Conservation (phyloP, 2,113 vertebrate species). For the Cariama cristata region DNA sequence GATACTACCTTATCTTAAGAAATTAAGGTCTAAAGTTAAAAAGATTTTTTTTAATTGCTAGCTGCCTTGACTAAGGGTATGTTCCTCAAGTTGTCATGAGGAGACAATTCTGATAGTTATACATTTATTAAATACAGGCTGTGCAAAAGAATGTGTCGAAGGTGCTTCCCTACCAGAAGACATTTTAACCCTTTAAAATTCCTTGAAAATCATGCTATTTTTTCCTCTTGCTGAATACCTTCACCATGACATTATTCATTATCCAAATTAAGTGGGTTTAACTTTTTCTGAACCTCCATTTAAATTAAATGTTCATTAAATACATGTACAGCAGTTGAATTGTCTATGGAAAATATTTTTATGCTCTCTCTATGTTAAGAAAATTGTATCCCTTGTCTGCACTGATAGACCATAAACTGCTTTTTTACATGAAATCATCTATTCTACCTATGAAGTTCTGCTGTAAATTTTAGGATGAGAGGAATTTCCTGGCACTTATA, state of each 20-base stretch:
- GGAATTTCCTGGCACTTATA: background rate
- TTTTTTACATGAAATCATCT: background rate
- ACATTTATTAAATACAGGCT: background rate
- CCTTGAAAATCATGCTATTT: background rate
- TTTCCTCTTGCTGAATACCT: background rate
- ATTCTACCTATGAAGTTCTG: background rate
- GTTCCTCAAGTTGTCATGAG: background rate
- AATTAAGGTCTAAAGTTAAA: background rate
- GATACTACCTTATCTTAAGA: background rate
- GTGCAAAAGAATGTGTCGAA: background rate
- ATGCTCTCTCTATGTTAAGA: background rate
- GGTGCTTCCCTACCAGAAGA: background rate
- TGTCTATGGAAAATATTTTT: background rate
- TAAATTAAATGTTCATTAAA: background rate
- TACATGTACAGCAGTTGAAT: background rate
- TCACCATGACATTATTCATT: background rate
- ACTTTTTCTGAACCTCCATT: background rate
- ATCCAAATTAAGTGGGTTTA: background rate
- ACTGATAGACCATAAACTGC: background rate
- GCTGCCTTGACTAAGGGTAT: background rate
- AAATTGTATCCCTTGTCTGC: accelerated
- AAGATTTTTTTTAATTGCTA: background rate
- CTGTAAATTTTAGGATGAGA: background rate
- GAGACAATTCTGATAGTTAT: background rate
- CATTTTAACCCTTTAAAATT: background rate